Evolutionary conservation across 2,113 vertebrate species (phyloP), one percentile per base, ranked within the genome.

Genomic region (Nannobrachium achirus): DNA sequence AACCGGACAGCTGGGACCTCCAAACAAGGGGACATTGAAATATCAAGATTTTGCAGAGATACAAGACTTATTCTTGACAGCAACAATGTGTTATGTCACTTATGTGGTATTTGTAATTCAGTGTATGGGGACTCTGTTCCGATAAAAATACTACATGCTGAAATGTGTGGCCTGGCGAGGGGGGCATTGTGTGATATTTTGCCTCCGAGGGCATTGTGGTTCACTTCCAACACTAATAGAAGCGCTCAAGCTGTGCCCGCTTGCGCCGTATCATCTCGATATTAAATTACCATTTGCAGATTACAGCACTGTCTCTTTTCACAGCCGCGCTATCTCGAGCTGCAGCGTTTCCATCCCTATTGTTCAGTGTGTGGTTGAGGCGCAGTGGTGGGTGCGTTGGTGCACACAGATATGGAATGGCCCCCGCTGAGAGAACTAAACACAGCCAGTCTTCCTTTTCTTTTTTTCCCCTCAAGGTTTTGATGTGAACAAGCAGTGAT

Each of bases 391-490:
- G 38, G 56, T 58, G 56, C n/a, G 7, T 48, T 6, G n/a, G n/a
- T 51, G 15, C 55, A 44, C 15, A 41, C 10, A 58, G 40, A 66
- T 56, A 46, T 10, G 42, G 51, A 8, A 66, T 9, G 20, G 25
- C 14, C 8, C 19, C 44, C 18, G 63, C 50, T 56, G 19, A 38
- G 42, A 38, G 42, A 60, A 20, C 33, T 18, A 7, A 41, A 56
- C n/a, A 56, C 18, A 56, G 9, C 8, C 42, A 18, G 1, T 33
- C 19, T 53, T 71, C 40, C 45, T n/a, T 39, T 8, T 58, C 3
- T 8, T n/a, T 3, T 8, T 10, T 58, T 38, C 19, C 19, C 39
- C 45, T 25, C 19, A 13, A 6, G 44, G 13, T 52, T 71, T 58
- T 51, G 13, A 49, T 25, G 19, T 59, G 41, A 16, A 52, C 13